phyloP scores from a whole-genome alignment of 2,113 vertebrate species.

The Pituophis catenifer region DNA sequence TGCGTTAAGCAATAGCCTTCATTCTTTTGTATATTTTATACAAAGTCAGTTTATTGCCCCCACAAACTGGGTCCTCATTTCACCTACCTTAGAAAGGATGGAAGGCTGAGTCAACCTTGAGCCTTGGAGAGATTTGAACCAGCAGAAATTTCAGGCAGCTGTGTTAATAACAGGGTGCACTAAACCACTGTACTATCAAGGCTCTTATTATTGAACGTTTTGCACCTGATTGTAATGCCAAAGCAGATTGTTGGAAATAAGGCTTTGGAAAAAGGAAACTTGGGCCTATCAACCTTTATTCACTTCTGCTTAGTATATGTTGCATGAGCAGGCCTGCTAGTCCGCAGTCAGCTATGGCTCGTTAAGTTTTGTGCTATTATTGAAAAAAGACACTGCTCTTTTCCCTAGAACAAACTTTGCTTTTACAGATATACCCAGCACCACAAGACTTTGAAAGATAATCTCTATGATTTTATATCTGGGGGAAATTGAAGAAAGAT shows the following conservation, averaged over 20 bases:
- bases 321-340: not conserved
- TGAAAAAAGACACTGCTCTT: not conserved
- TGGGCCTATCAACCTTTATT: not conserved
- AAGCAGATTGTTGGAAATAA: not conserved
- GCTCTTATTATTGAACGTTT: not conserved
- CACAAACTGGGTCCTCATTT: too few species aligned
- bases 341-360: not conserved
- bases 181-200: too few species aligned
- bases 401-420: not conserved
- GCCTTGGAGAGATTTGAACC: too few species aligned
- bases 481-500: not conserved
- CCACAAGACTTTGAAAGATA: not conserved
- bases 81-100: too few species aligned
- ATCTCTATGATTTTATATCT: not conserved
- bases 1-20: too few species aligned
- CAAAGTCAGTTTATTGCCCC: too few species aligned
- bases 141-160: too few species aligned
- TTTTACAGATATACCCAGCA: not conserved
- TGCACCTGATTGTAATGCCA: not conserved
- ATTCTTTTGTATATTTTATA: too few species aligned
- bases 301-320: not conserved
- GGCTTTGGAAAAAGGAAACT: not conserved
- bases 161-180: too few species aligned
- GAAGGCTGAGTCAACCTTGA: too few species aligned
- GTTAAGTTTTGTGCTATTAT: not conserved